Base-by-base conservation (phyloP, 2,888 invertebrate species). In the Eilema griseolum region DNA sequence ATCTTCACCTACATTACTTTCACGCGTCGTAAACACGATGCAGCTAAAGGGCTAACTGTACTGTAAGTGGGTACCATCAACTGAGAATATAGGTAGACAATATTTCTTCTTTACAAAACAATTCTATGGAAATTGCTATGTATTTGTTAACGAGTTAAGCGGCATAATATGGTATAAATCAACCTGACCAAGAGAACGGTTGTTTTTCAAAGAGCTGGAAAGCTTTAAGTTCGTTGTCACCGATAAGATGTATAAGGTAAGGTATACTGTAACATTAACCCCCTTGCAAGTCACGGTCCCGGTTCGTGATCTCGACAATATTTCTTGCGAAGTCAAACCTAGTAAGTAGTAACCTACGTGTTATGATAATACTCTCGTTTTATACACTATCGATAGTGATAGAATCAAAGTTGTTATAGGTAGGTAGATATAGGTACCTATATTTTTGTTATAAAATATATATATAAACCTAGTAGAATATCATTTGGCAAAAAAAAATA, bases 231-330 rank as follows among this genome's bases (percentile, higher is more conserved):
- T 72, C 71, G 75, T 74, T 71, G 80, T 70, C 66, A 31, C 82
- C 79, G 79, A 79, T 82, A 77, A 71, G 76, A 87, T 86, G 79
- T 86, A 84, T 85, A 89, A 83, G 88, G 86, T 85, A 61, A 87
- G 85, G 85, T 85, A 82, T 82, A 80, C 78, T 86, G 89, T 89
- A 88, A 88, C 89, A 87, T 91, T 92, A 90, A 90, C 91, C 91
- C 85, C 87, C 84, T 88, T 90, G 86, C 84, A 76, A 80, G 75
- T 75, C 82, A 81, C 80, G 83, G 80, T 86, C 83, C 82, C 84
- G 83, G 85, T 81, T 86, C 86, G 86, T 84, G 86, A 85, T 86
- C 85, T 85, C 82, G 71, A 75, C 82, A 81, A 80, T 84, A 77
- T 79, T 78, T 78, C 80, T 84, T 80, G 72, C 79, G 74, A 72